phyloP scores from a whole-genome alignment of 2,113 vertebrate genomes.

The Nycticorax nycticorax region DNA sequence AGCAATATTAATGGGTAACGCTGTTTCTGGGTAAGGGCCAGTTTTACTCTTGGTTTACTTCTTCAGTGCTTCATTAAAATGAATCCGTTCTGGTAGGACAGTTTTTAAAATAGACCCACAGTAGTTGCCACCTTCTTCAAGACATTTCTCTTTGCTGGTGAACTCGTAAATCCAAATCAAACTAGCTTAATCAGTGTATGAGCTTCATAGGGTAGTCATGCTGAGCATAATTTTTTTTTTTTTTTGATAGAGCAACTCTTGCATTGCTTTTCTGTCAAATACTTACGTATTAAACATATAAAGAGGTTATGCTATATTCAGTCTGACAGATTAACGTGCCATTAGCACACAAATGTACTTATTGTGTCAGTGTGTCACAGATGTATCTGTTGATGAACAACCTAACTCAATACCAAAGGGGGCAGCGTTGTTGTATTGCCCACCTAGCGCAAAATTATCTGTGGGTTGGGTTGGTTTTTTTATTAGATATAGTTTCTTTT shows the following conservation, averaged over 20 bases:
- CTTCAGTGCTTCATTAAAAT: not conserved
- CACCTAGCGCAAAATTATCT: not conserved
- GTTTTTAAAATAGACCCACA: not conserved
- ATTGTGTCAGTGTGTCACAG: not conserved
- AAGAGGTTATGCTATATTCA: not conserved
- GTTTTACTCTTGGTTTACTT: not conserved
- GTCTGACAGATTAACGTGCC: not conserved
- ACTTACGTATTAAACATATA: not conserved
- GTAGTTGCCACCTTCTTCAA: not conserved
- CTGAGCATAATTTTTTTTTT: not conserved
- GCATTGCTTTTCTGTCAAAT: not conserved
- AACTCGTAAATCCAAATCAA: not conserved
- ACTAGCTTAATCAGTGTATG: not conserved
- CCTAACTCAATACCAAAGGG: not conserved
- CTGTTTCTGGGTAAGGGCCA: no score
- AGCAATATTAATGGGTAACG: not conserved
- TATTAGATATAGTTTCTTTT: not conserved
- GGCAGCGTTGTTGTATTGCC: not conserved
- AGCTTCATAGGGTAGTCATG: not conserved
- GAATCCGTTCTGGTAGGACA: not conserved
- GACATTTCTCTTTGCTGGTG: not conserved
- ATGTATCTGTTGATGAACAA: not conserved
- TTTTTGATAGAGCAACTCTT: not conserved
- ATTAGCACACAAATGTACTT: not conserved
- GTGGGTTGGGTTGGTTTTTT: not conserved